phyloP scores from a whole-genome alignment of 2,797 vertebrate genomes.

The Myiothlypis chrysogaster region DNA sequence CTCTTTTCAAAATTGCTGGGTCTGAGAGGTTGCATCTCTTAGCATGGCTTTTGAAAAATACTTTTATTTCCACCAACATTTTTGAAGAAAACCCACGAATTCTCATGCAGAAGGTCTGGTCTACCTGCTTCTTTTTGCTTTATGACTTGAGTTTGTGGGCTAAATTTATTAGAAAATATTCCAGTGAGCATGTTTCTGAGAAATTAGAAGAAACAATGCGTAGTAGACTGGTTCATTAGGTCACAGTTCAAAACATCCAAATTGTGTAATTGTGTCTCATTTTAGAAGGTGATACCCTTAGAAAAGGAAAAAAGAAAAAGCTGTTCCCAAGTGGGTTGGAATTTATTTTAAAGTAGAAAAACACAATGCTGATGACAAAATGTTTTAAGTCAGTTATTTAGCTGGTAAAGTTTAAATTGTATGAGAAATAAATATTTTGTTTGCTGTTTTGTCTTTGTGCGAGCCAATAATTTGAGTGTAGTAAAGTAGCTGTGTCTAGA shows the following conservation, averaged over 20 bases:
- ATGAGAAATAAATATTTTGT: background rate
- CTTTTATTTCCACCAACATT: background rate
- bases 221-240: background rate
- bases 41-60: background rate
- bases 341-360: background rate
- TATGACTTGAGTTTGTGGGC: background rate
- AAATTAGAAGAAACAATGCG: background rate
- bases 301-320: background rate
- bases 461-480: background rate
- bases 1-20: background rate
- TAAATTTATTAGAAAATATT: background rate
- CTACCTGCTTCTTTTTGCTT: background rate
- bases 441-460: background rate
- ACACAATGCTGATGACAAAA: background rate
- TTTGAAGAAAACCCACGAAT: rapidly evolving
- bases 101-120: background rate
- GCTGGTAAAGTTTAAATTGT: background rate
- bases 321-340: background rate
- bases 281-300: background rate
- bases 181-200: background rate
- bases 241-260: background rate
- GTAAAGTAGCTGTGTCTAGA: background rate
- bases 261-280: background rate
- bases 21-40: background rate
- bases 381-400: background rate